Base-by-base conservation (phyloP, 2,888 invertebrate species). In the Falcaria lacertinaria region DNA sequence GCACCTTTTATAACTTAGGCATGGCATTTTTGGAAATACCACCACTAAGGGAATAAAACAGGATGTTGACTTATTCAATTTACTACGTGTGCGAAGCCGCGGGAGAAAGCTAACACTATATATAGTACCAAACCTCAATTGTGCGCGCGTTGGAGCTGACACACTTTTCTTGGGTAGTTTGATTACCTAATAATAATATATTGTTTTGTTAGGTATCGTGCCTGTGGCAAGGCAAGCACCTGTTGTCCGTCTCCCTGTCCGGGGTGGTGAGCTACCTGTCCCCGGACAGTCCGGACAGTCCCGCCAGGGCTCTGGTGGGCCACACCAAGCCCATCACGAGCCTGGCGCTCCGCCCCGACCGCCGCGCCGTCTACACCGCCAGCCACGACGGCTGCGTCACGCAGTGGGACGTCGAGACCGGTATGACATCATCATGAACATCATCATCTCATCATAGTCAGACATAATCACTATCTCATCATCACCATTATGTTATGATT, bases 281-380 rank as follows among this genome's bases (percentile, higher is more conserved):
- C 77, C 90, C 95, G 5, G 93, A 95, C 55, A 94, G 96, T 83
- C 96, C 98, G 0, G 87, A 91, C 39, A 94, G 93, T 67, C 97
- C 98, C 0, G 74, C 93, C 37, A 92, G 94, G 43, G 64, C 97
- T 43, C 85, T 98, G 47, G 98, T 97, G 92, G 99, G 99, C 0
- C 99, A 99, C 87, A 98, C 98, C 83, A 99, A 98, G 79, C 98
- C 99, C 0, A 97, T 99, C 56, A 98, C 98, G 1, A 95, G 97
- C 25, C 87, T 99, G 64, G 92, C 95, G 0, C 76, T 96, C 34
- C 93, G 93, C 57, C 93, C 94, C 39, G 95, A 95, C 69, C 91
- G 93, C 45, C 90, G 91, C 39, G 92, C 91, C 13, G 94, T 98
- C 47, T 98, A 94, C 77, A 98, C 98, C 0, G 98, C 97, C 7